These are phyloP conservation scores for Chydorus sphaericus DNA, from an alignment of 2,888 invertebrate species.

Conservation along the genomic window DNA sequence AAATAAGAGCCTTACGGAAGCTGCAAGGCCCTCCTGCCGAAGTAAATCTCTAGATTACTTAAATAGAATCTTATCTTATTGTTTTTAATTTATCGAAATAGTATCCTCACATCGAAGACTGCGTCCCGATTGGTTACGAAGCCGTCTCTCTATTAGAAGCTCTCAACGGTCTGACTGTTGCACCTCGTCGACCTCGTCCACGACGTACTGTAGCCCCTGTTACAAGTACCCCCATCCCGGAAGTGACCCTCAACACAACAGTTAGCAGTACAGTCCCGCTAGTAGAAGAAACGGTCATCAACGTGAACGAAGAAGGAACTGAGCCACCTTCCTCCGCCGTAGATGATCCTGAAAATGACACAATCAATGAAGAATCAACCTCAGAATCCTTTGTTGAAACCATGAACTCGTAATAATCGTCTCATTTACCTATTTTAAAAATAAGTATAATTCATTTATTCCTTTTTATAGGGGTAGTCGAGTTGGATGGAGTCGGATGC, in stretches of 20 bases:
- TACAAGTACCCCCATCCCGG: background rate
- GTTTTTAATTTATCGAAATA: conserved; percentile 12
- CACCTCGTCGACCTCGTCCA: background rate
- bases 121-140: conserved; percentile 84
- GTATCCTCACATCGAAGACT: conserved; percentile 35
- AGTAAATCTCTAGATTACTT: conserved; percentile 31
- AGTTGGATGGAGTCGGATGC: background rate
- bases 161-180: conserved; percentile 63
- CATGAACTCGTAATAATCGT: background rate
- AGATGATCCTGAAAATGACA: background rate
- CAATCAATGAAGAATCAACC: background rate
- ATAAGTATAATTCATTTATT: background rate
- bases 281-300: conserved; percentile 2
- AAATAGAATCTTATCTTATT: conserved; percentile 6
- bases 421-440: background rate
- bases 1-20: conserved; percentile 84
- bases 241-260: too few species aligned
- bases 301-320: background rate
- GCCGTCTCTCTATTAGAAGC: conserved; percentile 89
- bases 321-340: background rate
- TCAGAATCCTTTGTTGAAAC: conserved; percentile 2
- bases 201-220: background rate
- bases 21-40: conserved; percentile 46
- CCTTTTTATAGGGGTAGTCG: background rate
- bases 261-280: too few species aligned